Evolutionary conservation across 2,888 invertebrate species (phyloP).

Genomic region (Melinaea menophilus): DNA sequence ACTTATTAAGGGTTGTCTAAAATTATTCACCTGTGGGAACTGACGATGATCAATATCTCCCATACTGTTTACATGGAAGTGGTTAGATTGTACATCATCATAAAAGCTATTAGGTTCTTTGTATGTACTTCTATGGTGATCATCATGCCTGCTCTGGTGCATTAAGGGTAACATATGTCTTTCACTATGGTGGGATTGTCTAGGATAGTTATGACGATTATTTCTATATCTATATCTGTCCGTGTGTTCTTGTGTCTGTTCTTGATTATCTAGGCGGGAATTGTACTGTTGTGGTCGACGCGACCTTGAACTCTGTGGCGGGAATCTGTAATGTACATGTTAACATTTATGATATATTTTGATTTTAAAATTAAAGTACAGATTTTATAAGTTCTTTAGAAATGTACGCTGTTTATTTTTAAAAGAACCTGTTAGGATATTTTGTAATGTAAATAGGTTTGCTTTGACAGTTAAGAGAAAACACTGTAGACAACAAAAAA

Average conservation of each 20-base stretch:
- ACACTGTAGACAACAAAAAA: background rate
- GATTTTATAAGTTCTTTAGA: background rate
- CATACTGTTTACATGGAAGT: conserved; percentile 51
- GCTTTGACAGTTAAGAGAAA: conserved; percentile 1
- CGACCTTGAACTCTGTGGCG: conserved; percentile 46
- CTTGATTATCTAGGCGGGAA: conserved; percentile 38
- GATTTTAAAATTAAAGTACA: background rate
- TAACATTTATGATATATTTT: background rate
- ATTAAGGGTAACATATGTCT: conserved; percentile 39
- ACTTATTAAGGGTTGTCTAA: conserved; percentile 34
- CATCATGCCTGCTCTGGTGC: conserved; percentile 38
- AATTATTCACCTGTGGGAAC: conserved; percentile 30
- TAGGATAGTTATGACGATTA: conserved; percentile 40
- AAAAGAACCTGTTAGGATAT: background rate
- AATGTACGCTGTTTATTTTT: background rate
- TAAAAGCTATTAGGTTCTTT: conserved; percentile 38
- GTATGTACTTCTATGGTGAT: conserved; percentile 34
- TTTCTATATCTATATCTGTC: conserved; percentile 49
- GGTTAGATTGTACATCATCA: conserved; percentile 37
- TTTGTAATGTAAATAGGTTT: background rate
- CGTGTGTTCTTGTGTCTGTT: conserved; percentile 39
- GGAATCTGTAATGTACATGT: conserved; percentile 51
- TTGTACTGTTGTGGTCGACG: conserved; percentile 43
- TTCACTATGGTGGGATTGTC: conserved; percentile 40
- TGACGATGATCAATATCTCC: conserved; percentile 63